Base-by-base conservation (phyloP, 2,888 invertebrate species). In the Ceramica pisi region DNA sequence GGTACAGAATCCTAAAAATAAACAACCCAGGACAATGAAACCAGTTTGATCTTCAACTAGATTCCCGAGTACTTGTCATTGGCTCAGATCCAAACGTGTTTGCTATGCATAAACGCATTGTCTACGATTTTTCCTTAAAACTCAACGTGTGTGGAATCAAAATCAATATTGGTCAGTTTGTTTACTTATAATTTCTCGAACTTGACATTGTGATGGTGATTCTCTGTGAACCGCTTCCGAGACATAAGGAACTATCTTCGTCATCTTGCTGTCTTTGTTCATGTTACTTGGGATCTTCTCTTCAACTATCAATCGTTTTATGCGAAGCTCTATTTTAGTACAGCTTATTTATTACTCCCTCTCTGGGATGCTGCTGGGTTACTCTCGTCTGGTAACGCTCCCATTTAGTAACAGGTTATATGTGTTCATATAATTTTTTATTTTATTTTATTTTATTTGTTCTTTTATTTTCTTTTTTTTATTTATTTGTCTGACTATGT, bases 81-180 rank as follows among this genome's bases (percentile, higher is more conserved):
- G 84, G 48, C 69, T 67, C 35, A 48, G 38, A 21, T 64, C 10
- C 31, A 69, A 77, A 80, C 82, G 70, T 82, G 84, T 81, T 75
- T 70, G 23, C 41, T 63, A 71, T 71, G 41, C 60, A 73, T 78
- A 71, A 67, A 55, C 60, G 67, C 19, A 55, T 57, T 57, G 19
- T 67, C 64, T 62, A 57, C 63, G 78, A 67, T 65, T 80, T 82
- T 82, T 74, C 82, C 77, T 77, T 8, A 65, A 71, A 69, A 66
- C 35, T 19, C 7, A 16, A 38, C 71, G 67, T 56, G 57, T 35
- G 10, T 38, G 14, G 76, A 71, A 79, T 67, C 38, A 31, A 55
- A 73, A 65, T 31, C 31, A 31, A 31, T 64, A 57, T 68, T 75
- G 46, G 21, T n/a, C 9, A 23, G 35, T 46, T 50, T 79, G 14